These are phyloP conservation scores for Bos taurus DNA, from an alignment of 2,113 vertebrate species.

Conservation along the genomic window ARS-UCD2.0 NC_037333.1:69331001-69331500, in stretches of 20 bases:
- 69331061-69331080: background rate
- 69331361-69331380: too few species aligned
- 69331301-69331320: background rate
- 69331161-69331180: background rate
- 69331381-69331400: background rate
- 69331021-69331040: too few species aligned
- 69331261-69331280: background rate
- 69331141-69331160: background rate
- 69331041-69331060: background rate
- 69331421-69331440: background rate
- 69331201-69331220: background rate
- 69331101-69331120: background rate
- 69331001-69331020: background rate
- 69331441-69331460: background rate
- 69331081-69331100: background rate
- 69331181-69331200: background rate
- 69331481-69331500: background rate
- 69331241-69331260: background rate
- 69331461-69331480: background rate
- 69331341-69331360: background rate
- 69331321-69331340: background rate
- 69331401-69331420: background rate
- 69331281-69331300: background rate
- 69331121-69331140: background rate
- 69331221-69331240: background rate